A percentile compares a stretch with the other conserved stretches of the same genome.
phyloP scores from a whole-genome alignment of 2,113 vertebrate genomes.

The Nothobranchius kuhntae region DNA sequence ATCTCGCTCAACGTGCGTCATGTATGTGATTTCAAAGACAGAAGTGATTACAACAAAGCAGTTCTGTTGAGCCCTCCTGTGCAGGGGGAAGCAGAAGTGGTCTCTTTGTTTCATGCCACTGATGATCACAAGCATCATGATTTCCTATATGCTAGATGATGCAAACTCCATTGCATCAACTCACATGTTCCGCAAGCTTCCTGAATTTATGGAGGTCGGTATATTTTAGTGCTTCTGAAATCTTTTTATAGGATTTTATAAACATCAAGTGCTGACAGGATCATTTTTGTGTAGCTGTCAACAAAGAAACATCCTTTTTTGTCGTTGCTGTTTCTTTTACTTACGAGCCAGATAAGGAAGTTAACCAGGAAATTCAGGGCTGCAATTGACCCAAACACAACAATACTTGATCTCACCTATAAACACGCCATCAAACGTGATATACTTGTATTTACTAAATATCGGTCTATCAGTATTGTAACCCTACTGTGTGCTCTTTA shows the following conservation, averaged over 20 bases:
- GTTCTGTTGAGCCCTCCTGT: conserved; percentile 47
- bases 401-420: neutral
- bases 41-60: conserved; percentile 62
- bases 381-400: neutral
- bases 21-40: conserved; percentile 50
- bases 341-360: neutral
- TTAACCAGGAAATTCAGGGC: neutral
- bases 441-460: neutral
- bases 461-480: too few relatives aligned
- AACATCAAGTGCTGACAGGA: neutral
- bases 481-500: neutral
- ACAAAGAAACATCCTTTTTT: neutral
- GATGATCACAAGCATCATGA: conserved; percentile 46
- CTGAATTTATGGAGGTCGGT: conserved; percentile 10
- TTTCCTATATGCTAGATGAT: conserved; percentile 58
- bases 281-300: neutral
- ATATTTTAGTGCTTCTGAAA: conserved; percentile 2
- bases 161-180: conserved; percentile 59
- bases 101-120: conserved; percentile 46
- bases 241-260: neutral
- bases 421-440: neutral
- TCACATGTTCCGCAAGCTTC: conserved; percentile 34
- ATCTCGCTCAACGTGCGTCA: neutral
- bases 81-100: conserved; percentile 69
- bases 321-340: too few relatives aligned